phyloP scores from a whole-genome alignment of 2,888 invertebrate species.

The Melinopterus prodromus region DNA sequence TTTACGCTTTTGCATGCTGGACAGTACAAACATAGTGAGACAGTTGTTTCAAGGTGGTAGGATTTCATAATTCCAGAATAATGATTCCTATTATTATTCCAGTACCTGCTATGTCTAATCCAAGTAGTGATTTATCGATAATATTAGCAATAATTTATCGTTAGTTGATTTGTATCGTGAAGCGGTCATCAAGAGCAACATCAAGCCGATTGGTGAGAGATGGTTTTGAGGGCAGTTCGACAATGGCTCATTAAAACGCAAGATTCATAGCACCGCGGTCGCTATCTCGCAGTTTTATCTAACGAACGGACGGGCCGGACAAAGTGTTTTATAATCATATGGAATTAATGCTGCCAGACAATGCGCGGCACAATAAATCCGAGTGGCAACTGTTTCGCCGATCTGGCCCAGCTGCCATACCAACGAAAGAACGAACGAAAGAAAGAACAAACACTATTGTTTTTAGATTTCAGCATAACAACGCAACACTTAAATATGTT shows the following conservation, averaged over 20 bases:
- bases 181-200: not conserved
- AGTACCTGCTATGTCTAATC: not conserved
- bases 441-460: slow-evolving; percentile 50
- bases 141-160: not conserved
- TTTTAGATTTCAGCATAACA: slow-evolving; percentile 56
- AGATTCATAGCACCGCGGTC: not conserved
- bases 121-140: not conserved
- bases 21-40: no score
- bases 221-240: not conserved
- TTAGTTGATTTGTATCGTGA: not conserved
- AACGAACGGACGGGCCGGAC: not conserved
- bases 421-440: slow-evolving; percentile 51
- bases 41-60: no score
- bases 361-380: slow-evolving; percentile 57
- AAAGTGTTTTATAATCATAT: slow-evolving; percentile 48
- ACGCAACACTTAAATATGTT: slow-evolving; percentile 57
- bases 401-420: slow-evolving; percentile 52
- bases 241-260: not conserved
- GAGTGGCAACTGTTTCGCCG: slow-evolving; percentile 32
- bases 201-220: not conserved
- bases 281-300: not conserved
- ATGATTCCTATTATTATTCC: no score
- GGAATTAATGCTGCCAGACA: slow-evolving; percentile 53
- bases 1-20: no score
- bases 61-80: no score